A percentile compares a stretch with the other conserved stretches of the same genome.
Evolutionary conservation across 2,797 vertebrate species (phyloP).

Genomic region (Paramormyrops hopkinsi): DNA sequence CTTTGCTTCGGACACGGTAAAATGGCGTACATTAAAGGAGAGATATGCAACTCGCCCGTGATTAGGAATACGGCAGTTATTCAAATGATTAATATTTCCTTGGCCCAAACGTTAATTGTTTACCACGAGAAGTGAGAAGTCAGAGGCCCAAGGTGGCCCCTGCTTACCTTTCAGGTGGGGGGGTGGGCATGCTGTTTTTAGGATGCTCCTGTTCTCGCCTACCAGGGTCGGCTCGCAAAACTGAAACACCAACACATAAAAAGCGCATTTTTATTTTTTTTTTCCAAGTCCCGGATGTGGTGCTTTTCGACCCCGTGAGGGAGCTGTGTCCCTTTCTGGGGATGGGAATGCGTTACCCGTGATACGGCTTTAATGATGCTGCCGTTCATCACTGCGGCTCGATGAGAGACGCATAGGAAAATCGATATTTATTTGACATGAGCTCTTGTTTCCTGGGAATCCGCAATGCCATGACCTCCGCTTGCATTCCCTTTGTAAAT

Average conservation of each 20-base stretch:
- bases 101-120: conserved; percentile 88
- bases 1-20: background rate
- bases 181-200: conserved; percentile 50
- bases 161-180: conserved; percentile 4
- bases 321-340: conserved; percentile 44
- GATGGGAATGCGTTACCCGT: conserved; percentile 26
- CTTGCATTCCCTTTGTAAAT: conserved; percentile 40
- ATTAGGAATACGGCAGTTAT: conserved; percentile 95
- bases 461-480: conserved; percentile 20
- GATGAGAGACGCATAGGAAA: conserved; percentile 38
- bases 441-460: conserved; percentile 53
- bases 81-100: conserved; percentile 95
- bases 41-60: conserved; percentile 90
- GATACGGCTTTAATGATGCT: conserved; percentile 37
- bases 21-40: conserved; percentile 56
- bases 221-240: conserved; percentile 28
- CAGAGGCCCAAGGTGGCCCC: conserved; percentile 34
- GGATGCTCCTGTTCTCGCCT: conserved; percentile 32
- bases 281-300: conserved; percentile 27
- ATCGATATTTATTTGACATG: conserved; percentile 58
- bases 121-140: conserved; percentile 78
- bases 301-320: conserved; percentile 30
- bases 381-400: conserved; percentile 44
- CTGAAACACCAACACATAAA: conserved; percentile 33
- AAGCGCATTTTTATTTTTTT: conserved; percentile 14